These are phyloP conservation scores for Acanthococcus lagerstroemiae DNA, from an alignment of 2,888 invertebrate species.

Conservation along the genomic window DNA sequence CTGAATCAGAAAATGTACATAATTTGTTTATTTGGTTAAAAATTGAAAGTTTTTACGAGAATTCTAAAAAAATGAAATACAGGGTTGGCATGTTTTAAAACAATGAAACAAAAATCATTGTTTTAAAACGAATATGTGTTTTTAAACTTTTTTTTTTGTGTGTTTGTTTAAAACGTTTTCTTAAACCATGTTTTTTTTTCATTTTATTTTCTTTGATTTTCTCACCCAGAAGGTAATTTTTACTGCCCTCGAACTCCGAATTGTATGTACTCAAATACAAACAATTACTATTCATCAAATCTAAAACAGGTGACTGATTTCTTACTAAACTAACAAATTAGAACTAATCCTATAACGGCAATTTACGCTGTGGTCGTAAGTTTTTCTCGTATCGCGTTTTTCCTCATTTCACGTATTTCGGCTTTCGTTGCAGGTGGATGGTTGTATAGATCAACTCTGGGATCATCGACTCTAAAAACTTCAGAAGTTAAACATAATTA, in stretches of 20 bases:
- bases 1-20: too few species aligned
- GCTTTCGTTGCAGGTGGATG: not conserved
- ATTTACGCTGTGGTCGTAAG: not conserved
- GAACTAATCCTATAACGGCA: not conserved
- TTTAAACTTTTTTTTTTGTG: too few species aligned
- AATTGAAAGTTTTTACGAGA: too few species aligned
- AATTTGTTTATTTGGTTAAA: too few species aligned
- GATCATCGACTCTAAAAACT: slow-evolving; percentile 31
- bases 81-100: too few species aligned
- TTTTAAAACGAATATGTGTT: too few species aligned
- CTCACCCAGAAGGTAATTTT: too few species aligned
- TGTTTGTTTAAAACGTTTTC: not conserved
- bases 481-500: not conserved
- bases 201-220: not conserved
- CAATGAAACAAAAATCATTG: too few species aligned
- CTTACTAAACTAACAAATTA: not conserved
- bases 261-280: not conserved
- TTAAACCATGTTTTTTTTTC: not conserved
- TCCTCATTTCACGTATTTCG: too few species aligned
- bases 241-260: not conserved
- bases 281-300: too few species aligned
- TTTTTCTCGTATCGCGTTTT: not conserved
- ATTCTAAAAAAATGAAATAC: too few species aligned
- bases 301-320: too few species aligned
- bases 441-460: slow-evolving; percentile 24